A percentile compares a stretch with the other conserved stretches of the same genome.
Evolutionary conservation across 2,113 vertebrate species (phyloP).

Genomic region (Glaucomys volans): DNA sequence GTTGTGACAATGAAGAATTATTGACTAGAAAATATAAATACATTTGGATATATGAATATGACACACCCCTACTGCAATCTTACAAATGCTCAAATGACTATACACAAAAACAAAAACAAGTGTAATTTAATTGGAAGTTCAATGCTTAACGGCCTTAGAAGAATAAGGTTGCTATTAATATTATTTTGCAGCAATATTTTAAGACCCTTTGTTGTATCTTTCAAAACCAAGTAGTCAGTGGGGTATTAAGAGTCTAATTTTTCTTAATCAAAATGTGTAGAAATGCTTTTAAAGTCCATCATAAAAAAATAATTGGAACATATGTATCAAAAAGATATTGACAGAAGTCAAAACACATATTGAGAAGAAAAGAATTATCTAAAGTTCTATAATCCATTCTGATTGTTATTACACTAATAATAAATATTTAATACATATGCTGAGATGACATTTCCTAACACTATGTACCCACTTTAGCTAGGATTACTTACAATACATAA

Average conservation of each 20-base stretch:
- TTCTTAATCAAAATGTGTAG: not conserved
- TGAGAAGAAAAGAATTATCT: not conserved
- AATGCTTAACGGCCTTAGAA: not conserved
- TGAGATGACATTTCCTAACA: not conserved
- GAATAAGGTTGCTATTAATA: not conserved
- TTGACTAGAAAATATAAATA: not conserved
- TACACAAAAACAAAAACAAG: not conserved
- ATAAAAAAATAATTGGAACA: not conserved
- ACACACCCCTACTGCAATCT: not conserved
- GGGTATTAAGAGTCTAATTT: not conserved
- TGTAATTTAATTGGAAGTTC: not conserved
- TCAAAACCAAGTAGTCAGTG: not conserved
- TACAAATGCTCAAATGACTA: not conserved
- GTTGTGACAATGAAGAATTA: not conserved
- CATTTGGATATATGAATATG: not conserved
- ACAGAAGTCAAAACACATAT: not conserved
- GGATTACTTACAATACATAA: not conserved
- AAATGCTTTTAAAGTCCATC: not conserved
- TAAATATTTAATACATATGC: not conserved
- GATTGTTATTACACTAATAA: not conserved
- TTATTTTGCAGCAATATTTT: not conserved
- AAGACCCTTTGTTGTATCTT: not conserved
- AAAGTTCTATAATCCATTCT: not conserved
- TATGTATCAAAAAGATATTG: not conserved
- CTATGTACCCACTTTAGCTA: not conserved